Conservation (phyloP, 2,113 vertebrate genomes). For the Oceanodroma tethys region DNA sequence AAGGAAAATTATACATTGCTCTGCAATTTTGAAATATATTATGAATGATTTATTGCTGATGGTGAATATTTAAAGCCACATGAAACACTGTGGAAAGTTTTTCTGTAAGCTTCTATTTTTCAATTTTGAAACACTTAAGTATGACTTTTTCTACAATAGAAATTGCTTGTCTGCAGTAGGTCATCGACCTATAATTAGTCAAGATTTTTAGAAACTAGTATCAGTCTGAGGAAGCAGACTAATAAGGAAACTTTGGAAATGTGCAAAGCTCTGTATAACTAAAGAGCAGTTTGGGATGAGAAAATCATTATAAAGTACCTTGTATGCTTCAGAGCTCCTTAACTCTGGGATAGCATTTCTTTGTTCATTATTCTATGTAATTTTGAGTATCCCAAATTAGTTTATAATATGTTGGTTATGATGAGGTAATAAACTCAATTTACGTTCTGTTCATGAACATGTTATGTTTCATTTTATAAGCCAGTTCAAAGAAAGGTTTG, state of each 20-base stretch:
- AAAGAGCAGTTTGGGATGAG: neutral
- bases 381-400: neutral
- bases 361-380: neutral
- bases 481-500: neutral
- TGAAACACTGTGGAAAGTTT: neutral
- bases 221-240: neutral
- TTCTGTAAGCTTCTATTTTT: neutral
- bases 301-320: neutral
- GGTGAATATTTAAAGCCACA: neutral
- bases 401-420: neutral
- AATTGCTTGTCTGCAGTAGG: neutral
- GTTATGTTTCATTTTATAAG: neutral
- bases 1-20: neutral
- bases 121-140: neutral
- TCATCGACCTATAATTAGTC: neutral
- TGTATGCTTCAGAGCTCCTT: neutral
- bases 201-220: neutral
- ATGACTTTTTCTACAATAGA: neutral
- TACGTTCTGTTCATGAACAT: neutral
- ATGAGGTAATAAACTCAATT: neutral
- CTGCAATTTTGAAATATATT: neutral
- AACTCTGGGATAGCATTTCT: neutral
- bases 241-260: neutral
- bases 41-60: neutral
- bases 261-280: neutral